phyloP scores from a whole-genome alignment of 2,888 invertebrate species.

The Nesidiocoris tenuis region DNA sequence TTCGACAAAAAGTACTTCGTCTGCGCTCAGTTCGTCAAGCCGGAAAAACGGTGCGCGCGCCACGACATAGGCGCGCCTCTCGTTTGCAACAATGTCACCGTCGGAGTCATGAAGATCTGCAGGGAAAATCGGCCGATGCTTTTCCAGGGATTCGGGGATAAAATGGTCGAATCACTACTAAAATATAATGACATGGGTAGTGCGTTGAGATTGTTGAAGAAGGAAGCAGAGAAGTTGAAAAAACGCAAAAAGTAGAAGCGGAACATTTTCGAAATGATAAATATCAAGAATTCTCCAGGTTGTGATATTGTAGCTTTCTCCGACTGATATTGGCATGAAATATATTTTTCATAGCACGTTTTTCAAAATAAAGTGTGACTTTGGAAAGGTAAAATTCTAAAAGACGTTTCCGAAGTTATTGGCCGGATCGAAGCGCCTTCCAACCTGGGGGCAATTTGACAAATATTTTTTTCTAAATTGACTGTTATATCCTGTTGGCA shows the following conservation, averaged over 20 bases:
- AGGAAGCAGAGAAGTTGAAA: not conserved
- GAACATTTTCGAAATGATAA: too few relatives aligned
- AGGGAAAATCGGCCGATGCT: constrained; percentile 32
- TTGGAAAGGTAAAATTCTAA: too few relatives aligned
- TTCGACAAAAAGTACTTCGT: constrained; percentile 27
- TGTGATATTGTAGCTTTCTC: too few relatives aligned
- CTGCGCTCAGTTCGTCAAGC: constrained; percentile 31
- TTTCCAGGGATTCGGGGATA: constrained; percentile 14
- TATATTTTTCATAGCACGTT: too few relatives aligned
- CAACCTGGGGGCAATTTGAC: too few relatives aligned
- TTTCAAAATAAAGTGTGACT: too few relatives aligned
- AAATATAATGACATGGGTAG: constrained; percentile 10
- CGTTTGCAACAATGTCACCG: constrained; percentile 8
- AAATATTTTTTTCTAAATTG: too few relatives aligned
- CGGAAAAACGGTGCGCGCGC: constrained; percentile 22
- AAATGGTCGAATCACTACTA: constrained; percentile 17
- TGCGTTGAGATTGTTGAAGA: not conserved
- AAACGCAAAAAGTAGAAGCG: not conserved
- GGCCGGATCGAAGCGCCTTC: too few relatives aligned
- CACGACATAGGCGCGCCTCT: constrained; percentile 27
- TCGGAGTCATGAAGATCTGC: constrained; percentile 24
- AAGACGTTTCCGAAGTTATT: too few relatives aligned
- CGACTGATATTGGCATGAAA: too few relatives aligned
- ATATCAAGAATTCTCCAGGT: too few relatives aligned
- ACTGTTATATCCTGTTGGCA: too few relatives aligned